Conservation (phyloP, 2,113 vertebrate genomes). For the Opisthocomus hoazin region DNA sequence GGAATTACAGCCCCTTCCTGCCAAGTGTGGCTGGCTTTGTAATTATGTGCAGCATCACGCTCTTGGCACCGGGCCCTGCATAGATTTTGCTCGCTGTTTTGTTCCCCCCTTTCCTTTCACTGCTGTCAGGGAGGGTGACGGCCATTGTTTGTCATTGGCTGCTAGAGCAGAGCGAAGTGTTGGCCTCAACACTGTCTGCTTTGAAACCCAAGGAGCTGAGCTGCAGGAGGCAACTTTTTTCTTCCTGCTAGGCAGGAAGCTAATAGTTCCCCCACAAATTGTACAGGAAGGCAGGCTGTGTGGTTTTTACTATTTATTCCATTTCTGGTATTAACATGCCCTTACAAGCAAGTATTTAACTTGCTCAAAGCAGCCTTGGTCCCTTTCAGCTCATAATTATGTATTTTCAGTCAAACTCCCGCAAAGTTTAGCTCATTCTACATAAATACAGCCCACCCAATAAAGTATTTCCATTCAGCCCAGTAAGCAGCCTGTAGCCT, state of each 20-base stretch:
- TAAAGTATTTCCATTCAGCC: neutral
- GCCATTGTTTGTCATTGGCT: constrained; percentile 38
- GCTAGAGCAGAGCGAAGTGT: neutral
- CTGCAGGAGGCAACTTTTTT: constrained; percentile 32
- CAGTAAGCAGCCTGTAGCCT: neutral
- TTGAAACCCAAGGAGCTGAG: constrained; percentile 38
- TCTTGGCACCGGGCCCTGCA: constrained; percentile 41
- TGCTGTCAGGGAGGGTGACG: constrained; percentile 32
- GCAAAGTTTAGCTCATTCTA: neutral
- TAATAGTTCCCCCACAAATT: neutral
- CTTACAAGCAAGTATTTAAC: neutral
- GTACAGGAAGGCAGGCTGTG: constrained; percentile 3
- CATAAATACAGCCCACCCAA: neutral
- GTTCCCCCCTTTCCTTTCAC: constrained; percentile 20
- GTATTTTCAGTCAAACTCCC: neutral
- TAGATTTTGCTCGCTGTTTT: constrained; percentile 23
- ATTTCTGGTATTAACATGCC: neutral
- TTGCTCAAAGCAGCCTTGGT: neutral
- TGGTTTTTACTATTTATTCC: constrained; percentile 13
- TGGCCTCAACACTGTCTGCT: constrained; percentile 6
- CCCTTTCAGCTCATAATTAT: neutral
- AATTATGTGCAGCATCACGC: constrained; percentile 4
- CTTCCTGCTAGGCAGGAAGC: constrained; percentile 47
- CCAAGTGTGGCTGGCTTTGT: constrained; percentile 1
- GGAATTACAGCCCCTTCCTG: constrained; percentile 46